Evolutionary conservation across 2,113 vertebrate genomes (phyloP).

Genomic region (Cisticola juncidis): DNA sequence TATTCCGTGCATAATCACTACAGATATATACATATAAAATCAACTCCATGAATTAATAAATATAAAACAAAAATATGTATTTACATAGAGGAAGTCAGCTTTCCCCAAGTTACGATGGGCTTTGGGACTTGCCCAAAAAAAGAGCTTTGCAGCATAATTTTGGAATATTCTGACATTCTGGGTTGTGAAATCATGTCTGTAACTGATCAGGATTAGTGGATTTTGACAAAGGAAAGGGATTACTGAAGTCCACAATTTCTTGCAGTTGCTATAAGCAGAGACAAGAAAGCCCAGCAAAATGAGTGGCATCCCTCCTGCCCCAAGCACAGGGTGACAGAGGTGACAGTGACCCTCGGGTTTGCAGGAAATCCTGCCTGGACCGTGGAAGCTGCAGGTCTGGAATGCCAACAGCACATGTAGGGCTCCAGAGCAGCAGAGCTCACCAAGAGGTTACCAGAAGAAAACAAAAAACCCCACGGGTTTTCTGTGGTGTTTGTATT

Average conservation of each 20-base stretch:
- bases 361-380: neutral
- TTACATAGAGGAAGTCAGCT: neutral
- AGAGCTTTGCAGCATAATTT: neutral
- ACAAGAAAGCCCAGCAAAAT: neutral
- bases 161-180: neutral
- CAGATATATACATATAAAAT: neutral
- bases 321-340: neutral
- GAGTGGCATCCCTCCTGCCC: neutral
- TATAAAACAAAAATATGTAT: neutral
- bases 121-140: neutral
- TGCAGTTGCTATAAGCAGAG: neutral
- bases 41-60: neutral
- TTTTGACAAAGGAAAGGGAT: neutral
- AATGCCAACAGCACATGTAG: fast-evolving
- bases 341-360: neutral
- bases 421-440: neutral
- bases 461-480: neutral
- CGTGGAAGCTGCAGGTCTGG: neutral
- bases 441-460: neutral
- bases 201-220: neutral
- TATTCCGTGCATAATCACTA: neutral
- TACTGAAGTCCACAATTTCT: neutral
- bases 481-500: neutral
- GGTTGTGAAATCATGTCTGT: neutral
- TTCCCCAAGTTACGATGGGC: neutral